phyloP scores from a whole-genome alignment of 2,113 vertebrate genomes.

The Lepisosteus osseus region DNA sequence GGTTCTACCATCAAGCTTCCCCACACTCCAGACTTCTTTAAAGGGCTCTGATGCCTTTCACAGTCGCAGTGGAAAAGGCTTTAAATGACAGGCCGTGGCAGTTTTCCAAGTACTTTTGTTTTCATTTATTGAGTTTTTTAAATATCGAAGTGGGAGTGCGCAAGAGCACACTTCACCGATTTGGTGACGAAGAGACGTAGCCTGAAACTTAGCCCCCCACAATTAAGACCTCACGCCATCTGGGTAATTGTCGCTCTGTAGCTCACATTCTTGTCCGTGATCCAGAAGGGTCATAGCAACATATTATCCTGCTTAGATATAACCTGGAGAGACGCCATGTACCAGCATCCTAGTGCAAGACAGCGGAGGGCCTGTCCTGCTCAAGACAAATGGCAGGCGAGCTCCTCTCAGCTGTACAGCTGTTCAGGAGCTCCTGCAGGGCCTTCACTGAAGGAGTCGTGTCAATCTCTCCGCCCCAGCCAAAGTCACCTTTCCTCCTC shows the following conservation, averaged over 20 bases:
- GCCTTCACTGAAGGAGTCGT: conserved; percentile 18
- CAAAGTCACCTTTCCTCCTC: conserved; percentile 35
- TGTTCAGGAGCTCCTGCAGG: conserved; percentile 11
- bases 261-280: conserved; percentile 15
- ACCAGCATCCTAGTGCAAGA: neutral
- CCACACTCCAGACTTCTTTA: neutral
- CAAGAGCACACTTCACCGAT: neutral
- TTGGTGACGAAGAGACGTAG: neutral
- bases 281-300: conserved; percentile 23
- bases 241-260: neutral
- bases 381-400: conserved; percentile 18
- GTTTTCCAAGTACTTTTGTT: neutral
- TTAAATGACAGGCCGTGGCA: neutral
- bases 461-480: conserved; percentile 7
- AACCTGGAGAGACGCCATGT: conserved; percentile 15
- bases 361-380: conserved; percentile 11
- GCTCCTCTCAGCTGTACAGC: conserved; percentile 14
- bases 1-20: neutral
- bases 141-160: neutral
- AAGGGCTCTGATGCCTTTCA: neutral
- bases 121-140: neutral
- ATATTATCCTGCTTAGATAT: conserved; percentile 6
- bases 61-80: neutral
- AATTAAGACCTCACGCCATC: conserved; percentile 25
- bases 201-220: neutral